Base-by-base conservation (phyloP, 2,113 vertebrate species). In the Hippocampus barbouri region DNA sequence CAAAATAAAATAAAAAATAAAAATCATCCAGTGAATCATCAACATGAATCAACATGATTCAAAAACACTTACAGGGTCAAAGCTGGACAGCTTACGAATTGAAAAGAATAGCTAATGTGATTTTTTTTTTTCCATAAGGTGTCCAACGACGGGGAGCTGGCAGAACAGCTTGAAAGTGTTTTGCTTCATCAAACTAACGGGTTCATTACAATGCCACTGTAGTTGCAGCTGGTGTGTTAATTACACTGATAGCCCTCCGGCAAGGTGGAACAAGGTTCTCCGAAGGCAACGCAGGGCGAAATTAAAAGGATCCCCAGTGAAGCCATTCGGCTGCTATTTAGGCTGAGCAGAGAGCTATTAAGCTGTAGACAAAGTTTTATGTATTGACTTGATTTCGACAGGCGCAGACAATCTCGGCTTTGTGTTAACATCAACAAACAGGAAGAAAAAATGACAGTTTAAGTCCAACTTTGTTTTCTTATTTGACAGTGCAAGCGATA, bases 211-310 rank as follows among this genome's bases (percentile, higher is more conserved):
- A 41, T 51, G 68, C 43, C 66, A 57, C 27, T 72, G 66, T 40
- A 67, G 72, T 25, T 85, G 72, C 71, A 78, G 75, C 71, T 71
- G 69, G 60, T 66, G 73, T 76, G 69, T 80, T 85, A 85, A 87
- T 85, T 75, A 74, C 73, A 81, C 34, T 61, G 62, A 74, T 73
- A 70, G 72, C 75, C 74, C 53, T 69, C 71, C 40, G 79, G 66
- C 73, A 21, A 73, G 71, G 71, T 71, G 15, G 79, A 78, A 74
- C 72, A 66, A 38, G 56, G 61, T 53, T 68, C 56, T 81, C 72
- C 14, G 40, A 67, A 43, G 60, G 59, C 63, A 72, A 51, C 64
- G 74, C 27, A 47, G 23, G 47, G 71, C 57, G 69, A 62, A 83
- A 79, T 81, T 66, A 76, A 78, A 70, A 49, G 18, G 40, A 65